Evolutionary conservation across 2,888 invertebrate genomes (phyloP).

Genomic region (Drosophila nr. fundita): DNA sequence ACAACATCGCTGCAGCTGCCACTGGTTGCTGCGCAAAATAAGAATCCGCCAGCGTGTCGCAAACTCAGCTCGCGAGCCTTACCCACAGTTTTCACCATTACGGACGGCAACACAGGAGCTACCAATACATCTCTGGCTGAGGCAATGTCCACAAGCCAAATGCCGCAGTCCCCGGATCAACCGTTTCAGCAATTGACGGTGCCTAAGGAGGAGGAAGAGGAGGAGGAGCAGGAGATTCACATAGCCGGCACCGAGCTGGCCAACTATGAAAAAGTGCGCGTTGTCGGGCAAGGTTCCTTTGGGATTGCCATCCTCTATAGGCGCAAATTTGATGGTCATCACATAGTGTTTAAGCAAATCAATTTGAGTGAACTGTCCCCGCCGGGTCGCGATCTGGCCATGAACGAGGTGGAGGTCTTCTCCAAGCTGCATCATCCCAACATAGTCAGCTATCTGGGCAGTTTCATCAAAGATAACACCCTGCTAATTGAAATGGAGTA

Average conservation of each 20-base stretch:
- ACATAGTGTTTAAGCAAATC: slow-evolving; percentile 91
- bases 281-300: slow-evolving; percentile 87
- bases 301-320: slow-evolving; percentile 90
- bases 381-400: slow-evolving; percentile 88
- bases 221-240: slow-evolving; percentile 36
- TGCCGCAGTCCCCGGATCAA: slow-evolving; percentile 16
- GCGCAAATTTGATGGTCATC: slow-evolving; percentile 87
- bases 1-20: slow-evolving; percentile 68
- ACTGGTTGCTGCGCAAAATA: slow-evolving; percentile 31
- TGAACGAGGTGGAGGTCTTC: slow-evolving; percentile 90
- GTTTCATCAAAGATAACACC: slow-evolving; percentile 89
- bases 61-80: slow-evolving; percentile 45
- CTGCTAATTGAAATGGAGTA: slow-evolving; percentile 92
- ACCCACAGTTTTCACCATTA: slow-evolving; percentile 79
- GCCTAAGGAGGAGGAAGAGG: slow-evolving; percentile 39
- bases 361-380: slow-evolving; percentile 89
- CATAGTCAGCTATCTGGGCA: slow-evolving; percentile 90
- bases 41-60: slow-evolving; percentile 35
- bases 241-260: slow-evolving; percentile 79
- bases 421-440: slow-evolving; percentile 90
- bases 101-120: slow-evolving; percentile 56
- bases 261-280: slow-evolving; percentile 83
- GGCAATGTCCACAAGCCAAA: slow-evolving; percentile 61
- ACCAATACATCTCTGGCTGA: slow-evolving; percentile 53
- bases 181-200: slow-evolving; percentile 52